Evolutionary conservation across 2,113 vertebrate species (phyloP).

Genomic region (Tachysurus vachellii): DNA sequence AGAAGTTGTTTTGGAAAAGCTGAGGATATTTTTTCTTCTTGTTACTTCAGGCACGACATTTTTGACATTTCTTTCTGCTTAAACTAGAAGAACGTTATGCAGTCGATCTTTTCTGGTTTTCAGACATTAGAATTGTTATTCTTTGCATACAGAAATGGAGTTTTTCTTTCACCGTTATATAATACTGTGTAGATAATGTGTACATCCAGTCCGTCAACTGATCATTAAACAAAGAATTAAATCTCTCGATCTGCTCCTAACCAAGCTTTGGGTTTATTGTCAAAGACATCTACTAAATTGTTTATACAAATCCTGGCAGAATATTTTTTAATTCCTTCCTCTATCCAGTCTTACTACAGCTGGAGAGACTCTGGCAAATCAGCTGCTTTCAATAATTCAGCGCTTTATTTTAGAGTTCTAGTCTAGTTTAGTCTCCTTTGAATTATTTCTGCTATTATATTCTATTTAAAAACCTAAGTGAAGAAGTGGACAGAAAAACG

Average conservation of each 20-base stretch:
- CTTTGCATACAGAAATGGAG: background rate
- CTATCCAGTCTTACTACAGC: background rate
- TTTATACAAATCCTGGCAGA: background rate
- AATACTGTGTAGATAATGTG: background rate
- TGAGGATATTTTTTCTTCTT: background rate
- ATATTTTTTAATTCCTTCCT: background rate
- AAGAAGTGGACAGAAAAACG: background rate
- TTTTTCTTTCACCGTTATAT: background rate
- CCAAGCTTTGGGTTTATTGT: background rate
- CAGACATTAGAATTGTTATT: background rate
- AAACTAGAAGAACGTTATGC: background rate
- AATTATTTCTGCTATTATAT: background rate
- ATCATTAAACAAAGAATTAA: background rate
- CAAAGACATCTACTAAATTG: background rate
- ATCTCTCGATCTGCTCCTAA: background rate
- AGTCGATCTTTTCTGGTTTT: background rate
- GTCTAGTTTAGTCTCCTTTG: background rate
- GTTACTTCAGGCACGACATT: background rate
- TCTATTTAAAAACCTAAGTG: background rate
- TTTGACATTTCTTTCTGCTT: background rate
- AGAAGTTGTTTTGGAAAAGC: background rate
- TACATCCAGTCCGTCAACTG: background rate
- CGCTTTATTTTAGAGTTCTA: background rate
- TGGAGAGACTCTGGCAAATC: background rate
- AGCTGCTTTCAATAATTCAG: slow-evolving; percentile 17